phyloP scores from a whole-genome alignment of 1,140 invertebrate species.

The Drosophila truncata region DNA sequence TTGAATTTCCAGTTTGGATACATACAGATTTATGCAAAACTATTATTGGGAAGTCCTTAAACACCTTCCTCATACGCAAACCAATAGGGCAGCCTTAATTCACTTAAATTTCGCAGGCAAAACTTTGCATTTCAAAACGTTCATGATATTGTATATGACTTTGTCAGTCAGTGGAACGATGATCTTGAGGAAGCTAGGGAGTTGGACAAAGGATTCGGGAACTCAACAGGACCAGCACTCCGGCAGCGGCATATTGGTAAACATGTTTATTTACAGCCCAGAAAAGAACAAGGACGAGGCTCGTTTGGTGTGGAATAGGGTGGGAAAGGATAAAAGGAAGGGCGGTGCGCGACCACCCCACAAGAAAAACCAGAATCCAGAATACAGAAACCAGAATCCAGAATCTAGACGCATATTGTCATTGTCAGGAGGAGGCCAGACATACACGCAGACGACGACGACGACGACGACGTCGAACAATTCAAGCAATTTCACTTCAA shows the following conservation, averaged over 20 bases:
- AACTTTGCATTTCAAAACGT: conserved; percentile 60
- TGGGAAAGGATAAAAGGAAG: not conserved
- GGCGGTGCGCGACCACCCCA: conserved; percentile 22
- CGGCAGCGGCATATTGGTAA: conserved; percentile 69
- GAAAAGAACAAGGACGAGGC: conserved; percentile 63
- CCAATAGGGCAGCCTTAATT: conserved; percentile 43
- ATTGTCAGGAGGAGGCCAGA: conserved; percentile 34
- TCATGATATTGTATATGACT: conserved; percentile 30
- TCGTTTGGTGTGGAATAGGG: not conserved
- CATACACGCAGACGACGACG: not conserved
- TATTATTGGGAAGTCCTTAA: conserved; percentile 8
- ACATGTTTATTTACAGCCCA: conserved; percentile 77
- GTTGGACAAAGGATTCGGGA: conserved; percentile 39
- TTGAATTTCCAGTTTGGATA: not conserved
- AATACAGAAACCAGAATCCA: conserved; percentile 26
- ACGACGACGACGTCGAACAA: conserved; percentile 59
- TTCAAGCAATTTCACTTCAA: conserved; percentile 80
- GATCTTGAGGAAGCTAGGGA: not conserved
- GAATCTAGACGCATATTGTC: conserved; percentile 55
- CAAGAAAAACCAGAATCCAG: conserved; percentile 27
- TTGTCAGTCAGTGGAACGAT: conserved; percentile 1
- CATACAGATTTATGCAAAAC: not conserved
- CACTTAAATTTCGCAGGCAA: conserved; percentile 62
- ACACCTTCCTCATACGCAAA: not conserved
- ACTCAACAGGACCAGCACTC: conserved; percentile 16